Evolutionary conservation across 2,888 invertebrate species (phyloP).

Genomic region (Dasysyrphus albostriatus): DNA sequence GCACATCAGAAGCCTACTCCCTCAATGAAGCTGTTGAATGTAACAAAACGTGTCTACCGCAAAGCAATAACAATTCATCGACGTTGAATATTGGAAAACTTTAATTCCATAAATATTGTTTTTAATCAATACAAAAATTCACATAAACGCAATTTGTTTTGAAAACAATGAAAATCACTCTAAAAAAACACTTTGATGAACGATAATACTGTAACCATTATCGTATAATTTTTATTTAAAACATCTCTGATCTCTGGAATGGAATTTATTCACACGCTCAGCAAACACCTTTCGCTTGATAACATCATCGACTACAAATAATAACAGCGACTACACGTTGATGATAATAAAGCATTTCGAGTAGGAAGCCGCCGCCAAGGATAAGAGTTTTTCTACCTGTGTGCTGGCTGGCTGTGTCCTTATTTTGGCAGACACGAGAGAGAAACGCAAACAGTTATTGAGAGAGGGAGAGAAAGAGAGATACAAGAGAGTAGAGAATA

Average conservation of each 20-base stretch:
- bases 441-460: constrained; percentile 18
- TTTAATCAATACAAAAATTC: neutral
- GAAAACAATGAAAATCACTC: neutral
- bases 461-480: constrained; percentile 13
- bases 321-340: constrained; percentile 35
- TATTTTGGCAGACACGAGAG: constrained; percentile 30
- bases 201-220: neutral
- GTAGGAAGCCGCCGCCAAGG: constrained; percentile 62
- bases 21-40: constrained; percentile 12
- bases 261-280: constrained; percentile 40
- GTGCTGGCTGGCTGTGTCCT: constrained; percentile 11
- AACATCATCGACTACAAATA: constrained; percentile 59
- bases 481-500: constrained; percentile 7
- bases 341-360: constrained; percentile 50
- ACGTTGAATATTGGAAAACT: neutral
- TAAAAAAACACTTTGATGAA: neutral
- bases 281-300: constrained; percentile 54
- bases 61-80: neutral
- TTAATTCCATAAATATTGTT: neutral
- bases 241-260: constrained; percentile 18
- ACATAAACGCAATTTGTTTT: neutral
- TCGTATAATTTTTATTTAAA: neutral
- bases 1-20: neutral
- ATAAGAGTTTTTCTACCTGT: constrained; percentile 36
- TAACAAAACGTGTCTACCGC: neutral